A percentile compares a stretch with the other conserved stretches of the same genome.
These are phyloP conservation scores for Eupeodes latifasciatus DNA, from an alignment of 2,888 invertebrate genomes.

Conservation along the genomic window DNA sequence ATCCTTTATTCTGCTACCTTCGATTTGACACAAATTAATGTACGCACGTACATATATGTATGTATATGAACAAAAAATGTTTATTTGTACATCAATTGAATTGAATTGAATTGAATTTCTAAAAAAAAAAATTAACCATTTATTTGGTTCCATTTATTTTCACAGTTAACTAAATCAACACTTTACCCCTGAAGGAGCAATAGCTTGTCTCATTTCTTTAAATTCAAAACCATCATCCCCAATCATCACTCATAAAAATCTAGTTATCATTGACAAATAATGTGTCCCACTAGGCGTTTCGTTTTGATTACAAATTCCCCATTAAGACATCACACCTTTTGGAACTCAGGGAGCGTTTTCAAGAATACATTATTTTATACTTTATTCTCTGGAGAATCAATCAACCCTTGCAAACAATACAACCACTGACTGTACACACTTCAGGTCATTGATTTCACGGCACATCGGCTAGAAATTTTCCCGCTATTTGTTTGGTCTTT, in stretches of 20 bases:
- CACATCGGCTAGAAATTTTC: conserved; percentile 59
- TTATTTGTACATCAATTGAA: too few species aligned
- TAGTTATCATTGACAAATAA: conserved; percentile 46
- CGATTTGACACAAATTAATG: too few species aligned
- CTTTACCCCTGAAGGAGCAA: too few species aligned
- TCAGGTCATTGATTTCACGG: conserved; percentile 66
- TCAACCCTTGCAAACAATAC: conserved; percentile 39
- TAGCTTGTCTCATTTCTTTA: background rate
- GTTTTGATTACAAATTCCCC: conserved; percentile 58
- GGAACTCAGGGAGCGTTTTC: conserved; percentile 12
- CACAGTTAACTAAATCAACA: too few species aligned
- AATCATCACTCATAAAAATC: conserved; percentile 37
- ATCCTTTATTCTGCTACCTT: too few species aligned
- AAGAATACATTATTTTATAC: background rate
- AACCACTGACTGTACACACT: conserved; percentile 39
- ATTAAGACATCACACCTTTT: conserved; percentile 44
- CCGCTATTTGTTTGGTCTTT: conserved; percentile 48
- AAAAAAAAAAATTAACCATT: too few species aligned
- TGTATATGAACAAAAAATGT: too few species aligned
- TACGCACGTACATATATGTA: too few species aligned
- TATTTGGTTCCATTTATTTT: too few species aligned
- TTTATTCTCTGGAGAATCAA: conserved; percentile 45
- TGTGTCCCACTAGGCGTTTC: conserved; percentile 53
- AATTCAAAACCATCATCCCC: background rate
- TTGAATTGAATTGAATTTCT: too few species aligned